Evolutionary conservation across 2,113 vertebrate genomes (phyloP).

Genomic region (Gallinago jamesoni): DNA sequence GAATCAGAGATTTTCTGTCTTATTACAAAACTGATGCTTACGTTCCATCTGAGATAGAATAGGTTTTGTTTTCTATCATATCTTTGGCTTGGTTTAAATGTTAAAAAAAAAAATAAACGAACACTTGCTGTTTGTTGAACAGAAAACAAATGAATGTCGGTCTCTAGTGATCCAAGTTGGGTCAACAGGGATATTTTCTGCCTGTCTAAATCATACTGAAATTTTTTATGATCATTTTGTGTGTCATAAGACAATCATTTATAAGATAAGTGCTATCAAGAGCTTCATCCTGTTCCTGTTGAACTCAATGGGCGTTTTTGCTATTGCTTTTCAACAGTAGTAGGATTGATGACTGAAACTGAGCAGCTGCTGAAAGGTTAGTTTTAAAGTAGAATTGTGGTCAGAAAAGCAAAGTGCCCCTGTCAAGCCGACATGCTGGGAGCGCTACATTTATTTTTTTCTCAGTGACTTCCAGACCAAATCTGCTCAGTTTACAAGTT

Average conservation of each 20-base stretch:
- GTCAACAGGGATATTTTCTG: background rate
- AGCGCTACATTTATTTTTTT: slow-evolving; percentile 14
- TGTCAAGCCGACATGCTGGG: slow-evolving; percentile 17
- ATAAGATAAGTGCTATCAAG: background rate
- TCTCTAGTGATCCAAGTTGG: background rate
- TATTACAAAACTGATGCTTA: background rate
- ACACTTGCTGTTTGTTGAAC: background rate
- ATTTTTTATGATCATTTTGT: slow-evolving; percentile 1
- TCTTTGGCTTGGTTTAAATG: background rate
- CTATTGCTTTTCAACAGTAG: background rate
- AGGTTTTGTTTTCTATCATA: background rate
- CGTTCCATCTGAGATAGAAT: background rate
- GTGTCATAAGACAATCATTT: background rate
- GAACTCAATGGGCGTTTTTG: background rate
- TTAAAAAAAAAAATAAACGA: background rate
- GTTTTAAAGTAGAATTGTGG: slow-evolving; percentile 33
- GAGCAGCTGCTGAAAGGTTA: slow-evolving; percentile 38
- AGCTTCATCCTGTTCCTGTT: background rate
- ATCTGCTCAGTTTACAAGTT: slow-evolving; percentile 19
- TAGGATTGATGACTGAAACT: slow-evolving; percentile 39
- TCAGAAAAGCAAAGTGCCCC: slow-evolving; percentile 41
- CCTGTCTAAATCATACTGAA: background rate
- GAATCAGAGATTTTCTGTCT: background rate
- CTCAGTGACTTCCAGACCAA: background rate
- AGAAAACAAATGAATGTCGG: background rate